Evolutionary conservation across 2,888 invertebrate species (phyloP), one percentile per base, ranked within the genome.

Genomic region (Pseudanteris insignis): DNA sequence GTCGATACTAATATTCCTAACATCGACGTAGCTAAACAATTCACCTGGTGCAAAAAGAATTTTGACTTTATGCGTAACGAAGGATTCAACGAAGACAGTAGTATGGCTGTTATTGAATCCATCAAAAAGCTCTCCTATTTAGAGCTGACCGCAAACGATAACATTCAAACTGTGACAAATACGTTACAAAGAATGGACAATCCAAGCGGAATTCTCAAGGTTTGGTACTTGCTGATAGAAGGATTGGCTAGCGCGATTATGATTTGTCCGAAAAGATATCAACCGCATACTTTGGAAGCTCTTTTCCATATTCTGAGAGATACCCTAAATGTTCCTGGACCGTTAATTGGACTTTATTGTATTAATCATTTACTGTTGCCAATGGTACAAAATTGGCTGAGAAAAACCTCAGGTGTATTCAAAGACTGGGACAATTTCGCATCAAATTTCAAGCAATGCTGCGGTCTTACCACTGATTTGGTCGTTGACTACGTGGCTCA

Each of bases 401-500:
- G 95, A 7, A 83, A 82, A 66, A 86, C 87, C 11, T 84, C 87
- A 9, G 88, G 89, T 68, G 86, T 88, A 3, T 86, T 87, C 67
- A 84, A 88, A 64, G 86, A 89, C 63, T 88, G 90, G 87, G 88
- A 91, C 67, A 84, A 85, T 65, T 86, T 90, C 38, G 90, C 91
- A 77, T 89, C 93, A 64, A 95, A 94, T 79, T 96, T 96, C 74
- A 96, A 96, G 75, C 96, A 96, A 75, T 95, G 94, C 74, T 93
- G 93, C 73, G 96, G 96, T 5, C 87, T 95, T 81, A 91, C 94
- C 7, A 93, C 94, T 0, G 96, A 96, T 74, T 83, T 95, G 18
- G 88, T 95, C 24, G 96, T 96, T 0, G 89, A 93, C 70, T 93
- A 92, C 69, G 81, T 95, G 24, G 88, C 88, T 66, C 87, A 89